A percentile compares a stretch with the other conserved stretches of the same genome.
Evolutionary conservation across 2,113 vertebrate genomes (phyloP).

Genomic region (Leuciscus idus): DNA sequence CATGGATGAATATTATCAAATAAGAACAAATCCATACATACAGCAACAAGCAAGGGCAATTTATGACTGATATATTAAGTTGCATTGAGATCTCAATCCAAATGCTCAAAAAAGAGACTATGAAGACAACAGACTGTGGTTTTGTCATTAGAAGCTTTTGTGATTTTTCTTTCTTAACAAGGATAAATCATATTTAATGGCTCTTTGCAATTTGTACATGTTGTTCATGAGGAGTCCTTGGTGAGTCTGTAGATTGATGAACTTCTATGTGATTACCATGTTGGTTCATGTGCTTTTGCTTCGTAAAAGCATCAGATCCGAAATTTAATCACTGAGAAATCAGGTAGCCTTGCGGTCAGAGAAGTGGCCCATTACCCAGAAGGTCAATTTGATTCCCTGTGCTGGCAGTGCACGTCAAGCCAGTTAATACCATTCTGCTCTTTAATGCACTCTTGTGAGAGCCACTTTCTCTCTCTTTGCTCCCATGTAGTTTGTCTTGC

Average conservation of each 20-base stretch:
- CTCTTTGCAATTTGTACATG: conserved; percentile 13
- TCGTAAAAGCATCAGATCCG: conserved; percentile 7
- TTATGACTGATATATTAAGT: neutral
- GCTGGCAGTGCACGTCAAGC: neutral
- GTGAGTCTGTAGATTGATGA: neutral
- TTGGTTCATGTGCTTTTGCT: conserved; percentile 15
- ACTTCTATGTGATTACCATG: conserved; percentile 20
- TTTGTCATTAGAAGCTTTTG: neutral
- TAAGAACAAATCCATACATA: neutral
- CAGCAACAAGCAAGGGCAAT: neutral
- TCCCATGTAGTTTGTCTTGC: neutral
- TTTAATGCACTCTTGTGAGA: conserved; percentile 22
- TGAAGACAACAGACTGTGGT: neutral
- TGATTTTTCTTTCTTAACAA: neutral
- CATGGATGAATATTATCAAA: too few species aligned
- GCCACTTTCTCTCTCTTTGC: neutral
- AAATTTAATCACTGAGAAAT: conserved; percentile 29
- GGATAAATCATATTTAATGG: conserved; percentile 1
- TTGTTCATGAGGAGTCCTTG: conserved; percentile 15
- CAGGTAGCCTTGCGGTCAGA: conserved; percentile 26
- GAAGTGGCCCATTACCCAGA: conserved; percentile 35
- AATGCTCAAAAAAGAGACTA: neutral
- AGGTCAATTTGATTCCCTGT: conserved; percentile 33
- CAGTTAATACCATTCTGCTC: conserved; percentile 34
- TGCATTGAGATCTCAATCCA: neutral